Conservation (phyloP, 2,888 invertebrate genomes). For the Mythimna pallens region DNA sequence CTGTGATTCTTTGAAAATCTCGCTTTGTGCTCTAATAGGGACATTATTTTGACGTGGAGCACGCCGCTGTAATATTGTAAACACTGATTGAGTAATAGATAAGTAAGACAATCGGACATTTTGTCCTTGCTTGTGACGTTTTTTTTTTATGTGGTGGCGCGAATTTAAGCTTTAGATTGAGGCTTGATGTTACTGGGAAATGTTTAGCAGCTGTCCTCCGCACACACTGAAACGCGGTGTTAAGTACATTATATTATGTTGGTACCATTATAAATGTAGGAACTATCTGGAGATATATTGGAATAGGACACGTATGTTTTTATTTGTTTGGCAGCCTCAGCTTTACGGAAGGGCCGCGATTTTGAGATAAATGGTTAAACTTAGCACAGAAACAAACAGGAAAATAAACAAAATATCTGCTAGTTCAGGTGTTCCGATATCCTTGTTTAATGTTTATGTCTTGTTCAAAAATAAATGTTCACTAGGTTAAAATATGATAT, state of each 20-base stretch:
- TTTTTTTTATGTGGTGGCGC: conserved; percentile 73
- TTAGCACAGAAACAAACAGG: conserved; percentile 35
- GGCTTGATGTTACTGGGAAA: conserved; percentile 64
- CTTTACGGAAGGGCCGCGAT: conserved; percentile 27
- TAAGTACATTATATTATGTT: conserved; percentile 22
- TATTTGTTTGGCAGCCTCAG: conserved; percentile 36
- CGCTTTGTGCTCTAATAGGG: conserved; percentile 89
- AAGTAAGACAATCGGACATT: conserved; percentile 86
- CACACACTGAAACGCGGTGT: conserved; percentile 30
- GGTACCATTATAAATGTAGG: not conserved
- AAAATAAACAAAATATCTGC: conserved; percentile 43
- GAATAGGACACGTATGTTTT: conserved; percentile 23
- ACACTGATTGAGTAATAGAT: conserved; percentile 89
- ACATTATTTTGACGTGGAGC: conserved; percentile 90
- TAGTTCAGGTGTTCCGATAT: conserved; percentile 21
- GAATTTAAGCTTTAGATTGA: conserved; percentile 70
- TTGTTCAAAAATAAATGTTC: conserved; percentile 6
- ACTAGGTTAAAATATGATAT: conserved; percentile 22
- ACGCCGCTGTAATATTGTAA: conserved; percentile 87
- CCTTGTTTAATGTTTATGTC: conserved; percentile 20
- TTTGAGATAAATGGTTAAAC: conserved; percentile 43
- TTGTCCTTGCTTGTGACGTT: conserved; percentile 75
- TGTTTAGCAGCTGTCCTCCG: conserved; percentile 63
- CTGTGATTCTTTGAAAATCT: conserved; percentile 86
- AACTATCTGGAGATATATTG: conserved; percentile 31